Conservation (phyloP, 2,113 vertebrate species). For the Porphyrio hochstetteri region DNA sequence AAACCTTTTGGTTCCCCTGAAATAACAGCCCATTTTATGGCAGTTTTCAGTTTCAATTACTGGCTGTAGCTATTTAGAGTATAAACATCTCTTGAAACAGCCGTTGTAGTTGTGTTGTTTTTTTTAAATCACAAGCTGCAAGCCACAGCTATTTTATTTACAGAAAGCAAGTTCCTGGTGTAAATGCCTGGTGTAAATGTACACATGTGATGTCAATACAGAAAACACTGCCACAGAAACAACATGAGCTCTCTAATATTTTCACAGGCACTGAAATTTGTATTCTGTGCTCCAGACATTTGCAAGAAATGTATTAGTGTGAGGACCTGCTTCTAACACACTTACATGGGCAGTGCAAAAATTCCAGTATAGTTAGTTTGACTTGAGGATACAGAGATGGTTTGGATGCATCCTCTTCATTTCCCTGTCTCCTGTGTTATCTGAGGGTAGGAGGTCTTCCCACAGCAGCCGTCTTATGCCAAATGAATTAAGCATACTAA, state of each 20-base stretch:
- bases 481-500: background rate
- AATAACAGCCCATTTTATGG: background rate
- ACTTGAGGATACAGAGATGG: background rate
- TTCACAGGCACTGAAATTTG: background rate
- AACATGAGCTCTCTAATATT: background rate
- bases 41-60: conserved; percentile 3
- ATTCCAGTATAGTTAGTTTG: background rate
- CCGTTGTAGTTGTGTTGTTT: background rate
- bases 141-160: background rate
- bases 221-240: background rate
- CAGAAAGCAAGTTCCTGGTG: background rate
- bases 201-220: background rate
- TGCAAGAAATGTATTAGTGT: background rate
- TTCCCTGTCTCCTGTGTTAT: background rate
- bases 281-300: background rate
- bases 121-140: background rate
- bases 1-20: background rate
- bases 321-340: background rate
- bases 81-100: background rate
- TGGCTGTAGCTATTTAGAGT: background rate
- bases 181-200: background rate
- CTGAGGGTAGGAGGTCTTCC: background rate
- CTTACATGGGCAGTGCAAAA: background rate
- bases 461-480: background rate
- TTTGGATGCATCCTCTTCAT: background rate